Evolutionary conservation across 2,888 invertebrate species (phyloP), one percentile per base, ranked within the genome.

Genomic region (Ecliptopera silaceata): DNA sequence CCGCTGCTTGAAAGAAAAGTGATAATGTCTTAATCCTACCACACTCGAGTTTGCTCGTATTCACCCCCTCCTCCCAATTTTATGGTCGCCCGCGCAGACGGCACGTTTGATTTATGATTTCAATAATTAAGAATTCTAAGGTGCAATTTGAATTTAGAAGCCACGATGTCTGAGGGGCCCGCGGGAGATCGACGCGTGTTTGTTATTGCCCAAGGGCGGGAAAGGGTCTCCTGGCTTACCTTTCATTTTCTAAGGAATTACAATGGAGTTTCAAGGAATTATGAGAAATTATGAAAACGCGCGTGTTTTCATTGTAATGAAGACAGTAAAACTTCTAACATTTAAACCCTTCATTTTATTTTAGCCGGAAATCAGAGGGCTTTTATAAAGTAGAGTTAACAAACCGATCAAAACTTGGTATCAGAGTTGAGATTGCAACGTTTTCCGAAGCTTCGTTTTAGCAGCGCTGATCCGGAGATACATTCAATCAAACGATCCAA

Each of bases 21-120:
- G 93, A 93, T 93, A 93, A 93, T 93, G 93, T 93, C 92, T 93
- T 93, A 93, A 93, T 92, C 92, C 92, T 86, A 88, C 86, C 92
- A 91, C 91, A 91, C 91, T 90, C 79, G 85, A 88, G 82, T 75
- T 79, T 80, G 72, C 79, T 77, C 74, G 72, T 66, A 57, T 69
- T 54, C 65, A 63, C 65, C 71, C 74, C 68, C 72, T 65, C 76
- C 85, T 80, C 79, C 75, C 79, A 84, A 88, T 89, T 90, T 90
- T 88, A 89, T 88, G 88, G 89, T 88, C 88, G 84, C 84, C 78
- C 83, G 84, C 88, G 77, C 88, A 88, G 88, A 88, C 85, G 89
- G 89, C 84, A 85, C 86, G 84, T 86, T 86, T 91, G 91, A 91
- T 91, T 91, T 91, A 91, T 86, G 91, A 90, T 91, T 91, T 89